Evolutionary conservation across 2,797 vertebrate genomes (phyloP), one percentile per base, ranked within the genome.

Genomic region (Danio aesculapii): DNA sequence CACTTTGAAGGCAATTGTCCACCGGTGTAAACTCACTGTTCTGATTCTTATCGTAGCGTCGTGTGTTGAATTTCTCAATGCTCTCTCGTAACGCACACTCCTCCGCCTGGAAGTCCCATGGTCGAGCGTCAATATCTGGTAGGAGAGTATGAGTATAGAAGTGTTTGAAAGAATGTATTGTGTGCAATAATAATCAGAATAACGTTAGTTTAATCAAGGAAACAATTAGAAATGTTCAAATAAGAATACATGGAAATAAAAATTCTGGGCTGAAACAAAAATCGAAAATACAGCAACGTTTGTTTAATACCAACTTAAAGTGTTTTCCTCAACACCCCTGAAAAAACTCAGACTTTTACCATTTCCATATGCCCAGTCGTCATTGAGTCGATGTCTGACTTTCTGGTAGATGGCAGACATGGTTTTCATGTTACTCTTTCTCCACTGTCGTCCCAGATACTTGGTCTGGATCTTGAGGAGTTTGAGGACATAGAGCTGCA

Each of bases 341-440:
- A 75, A 10, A 30, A 16, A 62, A 8, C 12, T 0, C 10, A 2
- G 6, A 30, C 49, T 49, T 93, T 91, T 89, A 98, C 97, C 98
- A 0, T 98, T 99, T 69, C 97, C 97, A 0, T 98, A 99, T 0
- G 97, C 97, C 97, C 98, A 99, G 92, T 99, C 97, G 0, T 99
- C 97, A 0, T 98, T 98, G 90, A 98, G 96, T 76, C 97, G 92
- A 91, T 99, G 97, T 59, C 97, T 95, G 72, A 99, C 98, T 90
- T 98, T 98, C 93, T 99, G 98, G 87, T 99, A 99, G 77, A 99
- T 98, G 86, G 98, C 97, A 0, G 97, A 99, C 97, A 99, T 99
- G 83, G 97, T 99, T 86, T 99, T 99, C 98, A 99, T 99, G 94
- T 99, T 99, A 92, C 97, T 98, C 88, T 99, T 99, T 82, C 98